Evolutionary conservation across 2,888 invertebrate species (phyloP), one percentile per base, ranked within the genome.

Genomic region (Xestia rhomboidea): DNA sequence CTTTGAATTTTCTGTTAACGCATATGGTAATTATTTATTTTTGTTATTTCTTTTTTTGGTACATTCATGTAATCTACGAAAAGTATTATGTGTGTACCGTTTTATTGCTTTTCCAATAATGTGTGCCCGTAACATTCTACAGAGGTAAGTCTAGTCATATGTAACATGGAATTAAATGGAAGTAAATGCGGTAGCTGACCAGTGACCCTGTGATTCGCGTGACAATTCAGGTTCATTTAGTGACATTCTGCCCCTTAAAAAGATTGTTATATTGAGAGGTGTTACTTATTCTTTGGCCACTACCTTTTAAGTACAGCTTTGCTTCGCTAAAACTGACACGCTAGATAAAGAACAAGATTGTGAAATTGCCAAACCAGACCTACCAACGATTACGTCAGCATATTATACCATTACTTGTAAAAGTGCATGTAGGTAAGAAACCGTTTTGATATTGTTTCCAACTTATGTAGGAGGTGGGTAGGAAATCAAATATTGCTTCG

Each of bases 41-140:
- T 7, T 21, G 7, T n/a, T 18, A n/a, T 51, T n/a, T 68, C 6
- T 41, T 66, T 27, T 30, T 49, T 49, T 68, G 10, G 49, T 18
- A n/a, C 10, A 34, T 24, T 24, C 21, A 68, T 1, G 21, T 13
- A 57, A 27, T 46, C 34, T 21, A n/a, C n/a, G 18, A 18, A 38
- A 49, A 57, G 44, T 73, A 34, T n/a, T 57, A n/a, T 13, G 13
- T 57, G n/a, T 57, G 54, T 51, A 72, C 27, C 38, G 24, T 38
- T 73, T 38, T 27, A 41, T 63, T 44, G 30, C 21, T 41, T 49
- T 44, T 41, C 60, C 66, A 51, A 27, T 69, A 71, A 71, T 63
- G 34, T 71, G n/a, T 41, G 30, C 46, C 18, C 24, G 4, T 51
- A 18, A 21, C n/a, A n/a, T 38, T n/a, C 11, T 34, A 18, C 5